Base-by-base conservation (phyloP, 2,113 vertebrate species). In the Triplophysa dalaica region DNA sequence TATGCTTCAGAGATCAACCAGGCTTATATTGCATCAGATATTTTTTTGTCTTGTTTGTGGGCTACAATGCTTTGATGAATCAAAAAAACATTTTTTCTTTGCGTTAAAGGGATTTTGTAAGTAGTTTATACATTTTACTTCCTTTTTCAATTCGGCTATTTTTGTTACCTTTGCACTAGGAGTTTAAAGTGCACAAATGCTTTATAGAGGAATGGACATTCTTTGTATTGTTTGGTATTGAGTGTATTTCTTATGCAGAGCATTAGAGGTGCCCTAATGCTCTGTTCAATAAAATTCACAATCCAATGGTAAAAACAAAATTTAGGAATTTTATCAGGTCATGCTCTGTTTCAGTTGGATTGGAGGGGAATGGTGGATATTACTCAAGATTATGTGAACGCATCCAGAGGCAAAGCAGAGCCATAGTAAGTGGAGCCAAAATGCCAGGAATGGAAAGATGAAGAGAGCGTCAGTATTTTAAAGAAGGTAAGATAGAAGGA, bases 381-480 rank as follows among this genome's bases (percentile, higher is more conserved):
- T 50, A 17, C 54, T 50, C 1, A 50, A 26, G 81, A 83, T 74
- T 61, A 54, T 33, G 33, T 64, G 82, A 16, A 62, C 52, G 29
- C 75, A 58, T 64, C 64, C 70, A 26, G 24, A 41, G 64, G 72
- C 24, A 60, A 45, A 61, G 24, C 62, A 33, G 29, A 64, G 29
- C 12, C 48, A 58, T 19, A 65, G 26, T 29, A 45, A 61, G 24
- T 50, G 21, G 29, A 64, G 29, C 17, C 48, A 58, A 12, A 65
- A 73, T 26, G 70, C 60, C 38, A 45, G 70, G 16, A 50, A n/a
- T 17, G 41, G 67, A 33, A n/a, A 41, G 66, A 24, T 45, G 26
- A 38, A 26, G 62, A 70, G 14, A 69, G 74, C 0, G 21, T 1
- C 1, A 66, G 60, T 8, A 41, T 29, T 29, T 43, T 24, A 83